Evolutionary conservation across 2,797 vertebrate genomes (phyloP).

Genomic region (Mormyrus proboscirostris): DNA sequence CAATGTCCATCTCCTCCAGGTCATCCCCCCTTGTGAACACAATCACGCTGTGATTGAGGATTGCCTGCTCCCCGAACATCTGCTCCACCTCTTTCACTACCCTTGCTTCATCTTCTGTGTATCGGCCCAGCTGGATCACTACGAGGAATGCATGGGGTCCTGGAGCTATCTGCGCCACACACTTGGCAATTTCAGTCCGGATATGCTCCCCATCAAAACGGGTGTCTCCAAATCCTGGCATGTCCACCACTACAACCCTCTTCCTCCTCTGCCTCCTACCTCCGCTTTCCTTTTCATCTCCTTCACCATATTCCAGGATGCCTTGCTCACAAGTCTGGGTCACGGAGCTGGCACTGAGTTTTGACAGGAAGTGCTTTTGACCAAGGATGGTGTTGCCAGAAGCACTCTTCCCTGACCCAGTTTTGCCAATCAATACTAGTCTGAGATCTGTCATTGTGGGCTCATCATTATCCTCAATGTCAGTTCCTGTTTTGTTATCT

Average conservation of each 20-base stretch:
- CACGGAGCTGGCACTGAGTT: constrained; percentile 56
- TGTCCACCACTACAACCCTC: constrained; percentile 57
- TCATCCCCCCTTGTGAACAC: constrained; percentile 63
- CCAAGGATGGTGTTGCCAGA: constrained; percentile 70
- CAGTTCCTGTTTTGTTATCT: constrained; percentile 24
- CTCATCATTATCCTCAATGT: constrained; percentile 15
- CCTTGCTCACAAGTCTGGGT: constrained; percentile 53
- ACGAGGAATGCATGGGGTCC: constrained; percentile 72
- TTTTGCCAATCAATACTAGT: constrained; percentile 64
- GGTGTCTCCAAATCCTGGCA: constrained; percentile 68
- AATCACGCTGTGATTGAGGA: constrained; percentile 55
- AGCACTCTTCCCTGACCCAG: constrained; percentile 64
- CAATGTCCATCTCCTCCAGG: constrained; percentile 48
- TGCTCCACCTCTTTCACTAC: constrained; percentile 44
- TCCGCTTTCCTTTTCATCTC: constrained; percentile 22
- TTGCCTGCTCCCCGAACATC: constrained; percentile 56
- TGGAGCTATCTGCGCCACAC: constrained; percentile 57
- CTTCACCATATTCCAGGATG: constrained; percentile 30
- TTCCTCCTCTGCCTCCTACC: constrained; percentile 25
- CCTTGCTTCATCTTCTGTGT: constrained; percentile 52
- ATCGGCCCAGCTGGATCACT: constrained; percentile 65
- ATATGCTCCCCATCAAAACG: constrained; percentile 45
- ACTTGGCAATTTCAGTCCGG: constrained; percentile 56
- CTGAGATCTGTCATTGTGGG: constrained; percentile 46
- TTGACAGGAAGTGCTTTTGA: constrained; percentile 51